Evolutionary conservation across 2,797 vertebrate species (phyloP), one percentile per base, ranked within the genome.

Genomic region (Morelia viridis): DNA sequence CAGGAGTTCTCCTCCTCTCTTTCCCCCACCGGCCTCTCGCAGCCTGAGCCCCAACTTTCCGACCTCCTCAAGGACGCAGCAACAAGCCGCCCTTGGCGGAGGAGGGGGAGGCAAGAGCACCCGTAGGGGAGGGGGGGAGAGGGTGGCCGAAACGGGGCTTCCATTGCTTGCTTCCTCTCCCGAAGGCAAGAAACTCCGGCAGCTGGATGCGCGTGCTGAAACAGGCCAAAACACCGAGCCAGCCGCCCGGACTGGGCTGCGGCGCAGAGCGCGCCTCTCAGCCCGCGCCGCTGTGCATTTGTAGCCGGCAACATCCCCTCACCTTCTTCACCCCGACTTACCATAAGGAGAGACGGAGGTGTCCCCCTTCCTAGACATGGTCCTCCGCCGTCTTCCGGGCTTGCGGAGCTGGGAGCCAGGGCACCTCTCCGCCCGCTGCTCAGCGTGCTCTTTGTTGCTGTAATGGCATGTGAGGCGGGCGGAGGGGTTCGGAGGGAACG

Each of bases 401-500:
- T 84, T 19, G 89, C 13, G 56, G 87, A 90, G 88, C 84, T 89
- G 12, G 56, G 50, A 85, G 90, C 64, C 62, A 8, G 95, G 93
- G 93, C 92, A 56, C 28, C 94, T 71, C 83, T 83, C 64, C n/a
- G 94, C 90, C 95, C 92, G 87, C 76, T 9, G 95, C 95, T 97
- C 97, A 98, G 95, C 95, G 93, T 97, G 96, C 97, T 95, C 97
- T 97, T 97, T 97, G 97, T 98, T 97, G 97, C 97, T 95, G 97
- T 93, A 97, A 96, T 97, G 97, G 98, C 98, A 99, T 98, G 98
- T 96, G 98, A 98, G 96, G 97, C 96, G 92, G 95, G 93, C 93
- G 91, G 94, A 58, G 19, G 90, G 19, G 41, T 2, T 10, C 31
- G 3, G 57, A 9, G 17, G 46, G 35, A 53, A 22, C 57, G 1